phyloP scores from a whole-genome alignment of 2,797 vertebrate genomes.

The Bovichtus variegatus region DNA sequence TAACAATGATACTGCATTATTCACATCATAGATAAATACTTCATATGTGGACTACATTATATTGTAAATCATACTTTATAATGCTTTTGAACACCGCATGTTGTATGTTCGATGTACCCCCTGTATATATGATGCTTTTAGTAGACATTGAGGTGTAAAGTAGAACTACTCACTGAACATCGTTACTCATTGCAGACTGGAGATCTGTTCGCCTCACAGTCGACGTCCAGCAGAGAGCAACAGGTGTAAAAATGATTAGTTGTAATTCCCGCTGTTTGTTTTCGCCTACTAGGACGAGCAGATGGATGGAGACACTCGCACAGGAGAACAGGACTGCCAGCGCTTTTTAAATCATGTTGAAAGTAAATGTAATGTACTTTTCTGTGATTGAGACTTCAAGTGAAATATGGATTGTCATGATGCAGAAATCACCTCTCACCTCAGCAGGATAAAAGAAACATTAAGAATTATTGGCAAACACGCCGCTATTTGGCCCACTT shows the following conservation, averaged over 20 bases:
- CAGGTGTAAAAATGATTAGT: conserved; percentile 48
- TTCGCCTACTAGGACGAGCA: conserved; percentile 22
- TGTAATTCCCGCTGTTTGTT: conserved; percentile 40
- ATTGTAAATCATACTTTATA: not conserved
- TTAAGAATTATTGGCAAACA: conserved; percentile 40
- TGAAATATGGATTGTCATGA: conserved; percentile 51
- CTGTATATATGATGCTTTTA: not conserved
- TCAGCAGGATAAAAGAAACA: conserved; percentile 66
- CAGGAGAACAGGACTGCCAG: conserved; percentile 19
- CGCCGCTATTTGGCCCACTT: conserved; percentile 40
- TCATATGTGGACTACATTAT: not conserved
- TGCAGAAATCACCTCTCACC: conserved; percentile 41
- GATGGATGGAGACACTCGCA: conserved; percentile 4
- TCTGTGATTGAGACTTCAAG: conserved; percentile 35
- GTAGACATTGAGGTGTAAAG: not conserved
- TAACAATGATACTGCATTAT: not conserved
- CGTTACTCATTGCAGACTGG: conserved; percentile 9
- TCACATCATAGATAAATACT: not conserved
- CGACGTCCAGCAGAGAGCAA: conserved; percentile 26
- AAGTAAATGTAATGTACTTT: conserved; percentile 13
- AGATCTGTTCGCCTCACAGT: conserved; percentile 24
- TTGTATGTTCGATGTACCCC: not conserved
- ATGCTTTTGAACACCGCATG: not conserved
- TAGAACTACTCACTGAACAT: not conserved
- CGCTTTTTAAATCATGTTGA: conserved; percentile 14